Conservation (phyloP, 2,888 invertebrate species). For the Allygus modestus region DNA sequence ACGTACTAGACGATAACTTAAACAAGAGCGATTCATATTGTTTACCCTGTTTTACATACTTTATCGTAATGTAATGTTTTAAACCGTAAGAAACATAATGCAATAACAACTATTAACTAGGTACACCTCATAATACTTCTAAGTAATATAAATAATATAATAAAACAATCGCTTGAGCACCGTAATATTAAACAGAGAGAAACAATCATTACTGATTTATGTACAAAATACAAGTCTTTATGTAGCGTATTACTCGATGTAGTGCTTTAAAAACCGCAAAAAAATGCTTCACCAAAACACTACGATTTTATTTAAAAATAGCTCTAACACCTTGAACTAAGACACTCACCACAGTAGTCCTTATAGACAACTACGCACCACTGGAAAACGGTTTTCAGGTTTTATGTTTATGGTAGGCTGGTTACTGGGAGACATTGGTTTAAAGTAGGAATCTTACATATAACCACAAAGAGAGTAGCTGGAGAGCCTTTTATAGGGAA, state of each 20-base stretch:
- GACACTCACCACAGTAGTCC: neutral
- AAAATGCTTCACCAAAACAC: neutral
- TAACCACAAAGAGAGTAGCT: too few relatives aligned
- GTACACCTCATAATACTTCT: neutral
- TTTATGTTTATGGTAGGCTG: too few relatives aligned
- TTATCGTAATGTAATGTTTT: neutral
- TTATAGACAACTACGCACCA: neutral
- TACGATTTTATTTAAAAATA: neutral
- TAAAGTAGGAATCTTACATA: too few relatives aligned
- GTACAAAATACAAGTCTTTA: neutral
- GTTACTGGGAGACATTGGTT: too few relatives aligned
- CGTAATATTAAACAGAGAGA: neutral
- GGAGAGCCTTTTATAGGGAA: too few relatives aligned
- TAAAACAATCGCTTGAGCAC: neutral
- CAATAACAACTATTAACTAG: neutral
- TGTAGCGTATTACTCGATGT: neutral
- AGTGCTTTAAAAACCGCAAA: neutral
- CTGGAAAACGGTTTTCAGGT: too few relatives aligned
- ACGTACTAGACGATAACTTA: too few relatives aligned
- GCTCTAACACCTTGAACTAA: neutral
- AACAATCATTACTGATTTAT: neutral
- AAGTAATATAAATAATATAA: neutral
- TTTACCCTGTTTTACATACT: slow-evolving; percentile 8
- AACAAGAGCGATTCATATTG: neutral
- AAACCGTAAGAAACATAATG: neutral